These are phyloP conservation scores for Turdus rufiventris DNA, from an alignment of 2,113 vertebrate species.

Conservation along the genomic window DNA sequence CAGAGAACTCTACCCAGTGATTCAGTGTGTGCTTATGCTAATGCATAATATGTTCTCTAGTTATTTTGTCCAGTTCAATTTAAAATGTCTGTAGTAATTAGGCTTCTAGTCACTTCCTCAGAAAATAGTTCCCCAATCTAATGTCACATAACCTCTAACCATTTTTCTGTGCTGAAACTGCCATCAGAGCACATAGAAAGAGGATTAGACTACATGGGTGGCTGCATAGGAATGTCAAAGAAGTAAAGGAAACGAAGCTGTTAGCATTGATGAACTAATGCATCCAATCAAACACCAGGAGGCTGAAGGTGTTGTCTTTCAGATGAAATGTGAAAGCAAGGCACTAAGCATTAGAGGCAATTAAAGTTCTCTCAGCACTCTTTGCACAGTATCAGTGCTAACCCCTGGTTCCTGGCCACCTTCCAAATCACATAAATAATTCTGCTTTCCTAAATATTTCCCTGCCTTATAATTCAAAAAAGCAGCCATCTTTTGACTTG, in stretches of 20 bases:
- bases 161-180: not conserved
- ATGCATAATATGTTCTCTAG: not conserved
- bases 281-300: not conserved
- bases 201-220: slow-evolving; percentile 5
- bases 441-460: slow-evolving; percentile 48
- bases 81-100: slow-evolving; percentile 43
- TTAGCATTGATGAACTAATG: slow-evolving; percentile 20
- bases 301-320: slow-evolving; percentile 44
- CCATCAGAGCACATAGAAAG: not conserved
- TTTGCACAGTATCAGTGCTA: slow-evolving; percentile 5
- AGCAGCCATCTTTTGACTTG: not conserved
- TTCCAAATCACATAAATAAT: slow-evolving; percentile 53
- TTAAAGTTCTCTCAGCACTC: slow-evolving; percentile 40
- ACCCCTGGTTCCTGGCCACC: not conserved
- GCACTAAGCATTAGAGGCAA: slow-evolving; percentile 19
- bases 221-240: not conserved
- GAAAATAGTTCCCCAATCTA: slow-evolving; percentile 5
- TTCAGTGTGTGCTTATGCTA: not conserved
- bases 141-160: slow-evolving; percentile 11
- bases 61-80: slow-evolving; percentile 36
- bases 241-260: not conserved
- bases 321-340: slow-evolving; percentile 43
- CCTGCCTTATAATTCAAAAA: slow-evolving; percentile 12
- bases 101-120: slow-evolving; percentile 2
- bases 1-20: not conserved